phyloP scores from a whole-genome alignment of 1,140 invertebrate species.

The Phocides pigmalion region DNA sequence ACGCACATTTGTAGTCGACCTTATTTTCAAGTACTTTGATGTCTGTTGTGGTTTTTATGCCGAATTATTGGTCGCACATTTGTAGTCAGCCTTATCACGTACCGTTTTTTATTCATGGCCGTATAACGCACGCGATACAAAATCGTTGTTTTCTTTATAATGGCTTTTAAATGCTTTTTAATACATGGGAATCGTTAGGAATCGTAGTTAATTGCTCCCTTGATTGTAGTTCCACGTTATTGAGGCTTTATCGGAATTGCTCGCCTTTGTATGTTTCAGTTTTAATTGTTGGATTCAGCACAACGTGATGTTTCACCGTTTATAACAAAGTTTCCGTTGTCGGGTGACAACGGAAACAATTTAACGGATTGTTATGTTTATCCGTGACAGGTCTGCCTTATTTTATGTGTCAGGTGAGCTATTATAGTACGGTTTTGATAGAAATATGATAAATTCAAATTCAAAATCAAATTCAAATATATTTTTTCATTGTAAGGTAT shows the following conservation, averaged over 20 bases:
- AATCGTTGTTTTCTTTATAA: conserved; percentile 37
- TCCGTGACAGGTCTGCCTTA: too few species aligned
- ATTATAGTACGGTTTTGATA: too few species aligned
- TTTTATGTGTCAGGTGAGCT: too few species aligned
- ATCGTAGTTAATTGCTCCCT: conserved; percentile 29
- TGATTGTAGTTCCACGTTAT: conserved; percentile 27
- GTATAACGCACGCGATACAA: conserved; percentile 36
- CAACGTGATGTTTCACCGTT: conserved; percentile 5
- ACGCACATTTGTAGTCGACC: too few species aligned
- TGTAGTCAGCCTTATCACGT: conserved; percentile 29
- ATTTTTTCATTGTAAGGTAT: too few species aligned
- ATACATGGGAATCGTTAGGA: conserved; percentile 34
- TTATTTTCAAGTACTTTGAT: too few species aligned
- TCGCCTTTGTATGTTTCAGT: conserved; percentile 14
- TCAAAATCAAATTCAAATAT: too few species aligned
- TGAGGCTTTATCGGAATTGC: conserved; percentile 31
- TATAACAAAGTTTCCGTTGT: background rate
- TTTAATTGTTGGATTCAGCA: conserved; percentile 23
- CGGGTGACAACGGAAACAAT: background rate
- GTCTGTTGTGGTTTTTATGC: too few species aligned
- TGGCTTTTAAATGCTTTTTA: conserved; percentile 51
- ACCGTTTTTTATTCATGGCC: conserved; percentile 44
- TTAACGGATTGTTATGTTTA: too few species aligned
- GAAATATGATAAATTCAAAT: too few species aligned
- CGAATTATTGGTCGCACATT: background rate